Conservation (phyloP, 2,113 vertebrate species). For the Connochaetes taurinus region DNA sequence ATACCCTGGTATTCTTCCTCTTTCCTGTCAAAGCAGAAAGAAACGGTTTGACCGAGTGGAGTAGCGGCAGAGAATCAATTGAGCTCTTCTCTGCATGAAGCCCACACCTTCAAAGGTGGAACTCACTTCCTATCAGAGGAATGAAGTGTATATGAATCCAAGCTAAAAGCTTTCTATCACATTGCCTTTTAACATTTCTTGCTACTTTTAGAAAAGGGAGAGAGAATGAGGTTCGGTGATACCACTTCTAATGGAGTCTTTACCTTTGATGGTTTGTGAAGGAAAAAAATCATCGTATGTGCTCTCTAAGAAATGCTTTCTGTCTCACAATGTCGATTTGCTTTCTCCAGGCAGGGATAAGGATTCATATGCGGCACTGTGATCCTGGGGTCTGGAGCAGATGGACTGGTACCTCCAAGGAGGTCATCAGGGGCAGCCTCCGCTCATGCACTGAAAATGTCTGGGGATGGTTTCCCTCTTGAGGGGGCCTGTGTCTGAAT, state of each 20-base stretch:
- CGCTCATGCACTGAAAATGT: not conserved
- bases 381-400: not conserved
- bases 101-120: not conserved
- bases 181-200: not conserved
- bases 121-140: constrained; percentile 31
- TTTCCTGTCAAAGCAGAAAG: not conserved
- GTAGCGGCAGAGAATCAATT: not conserved
- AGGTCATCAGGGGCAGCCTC: not conserved
- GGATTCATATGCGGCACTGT: not conserved
- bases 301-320: not conserved
- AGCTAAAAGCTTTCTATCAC: not conserved
- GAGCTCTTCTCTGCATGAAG: not conserved
- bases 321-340: not conserved
- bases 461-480: not conserved
- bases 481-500: not conserved
- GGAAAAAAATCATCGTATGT: not conserved
- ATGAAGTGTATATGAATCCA: not conserved
- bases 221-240: not conserved
- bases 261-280: constrained; percentile 27
- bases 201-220: constrained; percentile 31
- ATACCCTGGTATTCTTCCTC: not conserved
- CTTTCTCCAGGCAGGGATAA: not conserved
- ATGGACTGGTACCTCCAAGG: not conserved
- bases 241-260: constrained; percentile 34
- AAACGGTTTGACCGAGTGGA: not conserved